Evolutionary conservation across 1,140 invertebrate genomes (phyloP).

Genomic region (Bombus soroeensis): DNA sequence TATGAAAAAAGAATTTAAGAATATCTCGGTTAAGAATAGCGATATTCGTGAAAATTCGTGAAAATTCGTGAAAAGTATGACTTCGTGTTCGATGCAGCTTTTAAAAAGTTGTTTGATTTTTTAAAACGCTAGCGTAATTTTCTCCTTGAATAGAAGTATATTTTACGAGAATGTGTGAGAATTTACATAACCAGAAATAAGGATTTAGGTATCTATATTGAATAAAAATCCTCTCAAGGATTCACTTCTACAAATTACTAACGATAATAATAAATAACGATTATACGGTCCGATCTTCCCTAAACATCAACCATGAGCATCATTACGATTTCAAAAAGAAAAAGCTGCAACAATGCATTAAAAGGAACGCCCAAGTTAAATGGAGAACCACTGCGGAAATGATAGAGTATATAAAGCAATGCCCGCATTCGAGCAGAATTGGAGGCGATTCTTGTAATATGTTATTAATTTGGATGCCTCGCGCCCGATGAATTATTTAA

Average conservation of each 20-base stretch:
- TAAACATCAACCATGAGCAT: background rate
- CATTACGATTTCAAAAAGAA: background rate
- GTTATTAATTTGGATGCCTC: slow-evolving; percentile 72
- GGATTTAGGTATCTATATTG: too few species aligned
- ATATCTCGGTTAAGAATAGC: background rate
- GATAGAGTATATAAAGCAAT: slow-evolving; percentile 69
- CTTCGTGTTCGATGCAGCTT: too few species aligned
- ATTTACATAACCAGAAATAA: too few species aligned
- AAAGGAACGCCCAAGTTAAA: background rate
- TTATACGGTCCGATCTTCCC: background rate
- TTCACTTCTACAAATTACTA: too few species aligned
- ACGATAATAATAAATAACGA: too few species aligned
- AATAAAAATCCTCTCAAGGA: too few species aligned
- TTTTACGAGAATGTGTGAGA: too few species aligned
- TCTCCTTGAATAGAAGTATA: too few species aligned
- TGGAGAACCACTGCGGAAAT: slow-evolving; percentile 68
- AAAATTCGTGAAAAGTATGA: too few species aligned
- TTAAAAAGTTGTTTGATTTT: too few species aligned
- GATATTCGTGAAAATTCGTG: too few species aligned
- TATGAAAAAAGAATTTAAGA: background rate
- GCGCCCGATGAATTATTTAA: slow-evolving; percentile 71
- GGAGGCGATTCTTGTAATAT: slow-evolving; percentile 62
- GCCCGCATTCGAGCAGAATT: slow-evolving; percentile 54
- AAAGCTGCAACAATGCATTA: background rate
- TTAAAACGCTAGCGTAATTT: too few species aligned